These are phyloP conservation scores for Halictus ligatus DNA, from an alignment of 2,888 invertebrate genomes.

Conservation along the genomic window DNA sequence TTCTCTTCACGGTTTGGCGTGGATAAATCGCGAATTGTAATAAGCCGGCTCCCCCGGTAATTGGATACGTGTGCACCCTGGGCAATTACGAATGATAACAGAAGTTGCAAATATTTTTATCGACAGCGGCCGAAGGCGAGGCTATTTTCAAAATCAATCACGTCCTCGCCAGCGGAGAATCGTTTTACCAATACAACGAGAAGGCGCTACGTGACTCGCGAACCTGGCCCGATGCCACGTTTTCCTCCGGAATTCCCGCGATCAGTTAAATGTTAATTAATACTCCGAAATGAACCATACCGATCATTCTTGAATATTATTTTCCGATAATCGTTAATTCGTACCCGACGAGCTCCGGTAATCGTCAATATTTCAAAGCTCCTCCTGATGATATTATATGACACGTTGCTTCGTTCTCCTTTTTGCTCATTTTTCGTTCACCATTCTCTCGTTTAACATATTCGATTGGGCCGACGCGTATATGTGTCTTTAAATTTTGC, in stretches of 20 bases:
- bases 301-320: slow-evolving; percentile 19
- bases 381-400: background rate
- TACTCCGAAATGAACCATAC: slow-evolving; percentile 42
- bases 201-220: slow-evolving; percentile 34
- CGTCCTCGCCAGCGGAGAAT: slow-evolving; percentile 35
- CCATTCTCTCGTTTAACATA: background rate
- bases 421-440: background rate
- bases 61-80: slow-evolving; percentile 1
- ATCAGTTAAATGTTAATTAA: slow-evolving; percentile 56
- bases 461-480: background rate
- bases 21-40: slow-evolving; percentile 15
- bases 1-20: background rate
- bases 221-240: slow-evolving; percentile 41
- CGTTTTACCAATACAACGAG: slow-evolving; percentile 34
- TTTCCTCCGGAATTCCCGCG: slow-evolving; percentile 27
- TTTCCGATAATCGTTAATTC: slow-evolving; percentile 23
- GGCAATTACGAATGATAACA: slow-evolving; percentile 24
- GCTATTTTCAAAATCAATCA: slow-evolving; percentile 51
- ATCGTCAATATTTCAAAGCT: slow-evolving; percentile 7
- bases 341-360: background rate
- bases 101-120: slow-evolving; percentile 45
- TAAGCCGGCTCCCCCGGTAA: background rate
- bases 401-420: too few relatives aligned
- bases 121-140: background rate
- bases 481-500: too few relatives aligned